Evolutionary conservation across 2,888 invertebrate species (phyloP), one percentile per base, ranked within the genome.

Genomic region (Agrilus mali): DNA sequence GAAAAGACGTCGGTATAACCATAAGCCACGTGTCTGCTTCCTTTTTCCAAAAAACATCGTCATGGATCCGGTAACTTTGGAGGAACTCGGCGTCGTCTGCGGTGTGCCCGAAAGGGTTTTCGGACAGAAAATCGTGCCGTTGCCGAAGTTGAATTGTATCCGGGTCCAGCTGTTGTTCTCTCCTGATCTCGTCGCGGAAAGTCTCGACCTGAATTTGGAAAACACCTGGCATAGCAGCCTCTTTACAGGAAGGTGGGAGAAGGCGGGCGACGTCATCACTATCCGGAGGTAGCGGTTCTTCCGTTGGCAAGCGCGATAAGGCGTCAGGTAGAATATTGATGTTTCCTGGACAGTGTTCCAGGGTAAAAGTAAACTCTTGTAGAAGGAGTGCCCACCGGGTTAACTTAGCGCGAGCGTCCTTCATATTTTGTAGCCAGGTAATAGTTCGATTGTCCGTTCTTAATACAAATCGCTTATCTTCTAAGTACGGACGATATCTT

Each of bases 341-440:
- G 33, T 42, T 32, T 10, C 53, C 51, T 3, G 52, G 48, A n/a
- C 44, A 42, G 36, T 54, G 60, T 3, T 60, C 55, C 0, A 55
- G 44, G 4, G 44, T 43, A 36, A 48, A 52, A 6, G 34, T 41
- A 33, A 51, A 51, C 33, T 53, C 42, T 35, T 53, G 51, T 13
- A 50, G 41, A n/a, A n/a, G n/a, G 6, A 53, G 42, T 7, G 50
- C 16, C 50, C 50, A 50, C 7, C 51, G 33, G 7, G 45, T 47
- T 1, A 51, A 41, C 37, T 53, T 50, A 12, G 49, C 38, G 3
- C 34, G 35, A 1, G 17, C 13, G 33, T 48, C 49, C 17, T 45
- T 47, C 16, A 47, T 22, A 10, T 35, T 35, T 13, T 47, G 17
- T 7, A 55, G 41, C 53, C 54, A 54, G 1, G 42, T 41, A 7